Percentiles rank a stretch among this genome's conserved stretches.
Conservation (phyloP, 2,888 invertebrate species). For the Cremastinae sp. region DNA sequence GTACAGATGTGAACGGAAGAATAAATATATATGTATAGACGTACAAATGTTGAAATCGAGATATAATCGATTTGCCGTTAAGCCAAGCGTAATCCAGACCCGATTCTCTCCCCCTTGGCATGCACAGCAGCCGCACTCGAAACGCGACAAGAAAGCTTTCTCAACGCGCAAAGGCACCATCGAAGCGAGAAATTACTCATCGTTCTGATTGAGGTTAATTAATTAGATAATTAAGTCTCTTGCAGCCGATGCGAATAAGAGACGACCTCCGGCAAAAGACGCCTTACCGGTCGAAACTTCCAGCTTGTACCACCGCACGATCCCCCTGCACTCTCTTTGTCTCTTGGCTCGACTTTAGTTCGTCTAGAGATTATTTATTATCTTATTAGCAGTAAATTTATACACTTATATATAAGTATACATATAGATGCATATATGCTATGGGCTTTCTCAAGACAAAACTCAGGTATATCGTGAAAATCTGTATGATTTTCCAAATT, state of each 20-base stretch:
- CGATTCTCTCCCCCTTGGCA: constrained; percentile 8
- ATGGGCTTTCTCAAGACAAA: too few species aligned
- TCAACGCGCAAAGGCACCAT: constrained; percentile 76
- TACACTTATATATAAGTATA: too few species aligned
- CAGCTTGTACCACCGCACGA: constrained; percentile 43
- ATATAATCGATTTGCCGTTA: constrained; percentile 79
- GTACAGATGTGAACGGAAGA: neutral
- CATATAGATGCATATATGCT: too few species aligned
- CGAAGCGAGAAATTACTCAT: constrained; percentile 80
- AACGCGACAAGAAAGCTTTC: constrained; percentile 79
- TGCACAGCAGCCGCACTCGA: constrained; percentile 72
- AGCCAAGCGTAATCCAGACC: constrained; percentile 78
- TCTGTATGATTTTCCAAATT: too few species aligned
- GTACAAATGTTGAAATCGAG: constrained; percentile 67
- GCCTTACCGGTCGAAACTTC: constrained; percentile 50
- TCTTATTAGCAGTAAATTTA: too few species aligned
- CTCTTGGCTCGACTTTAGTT: neutral
- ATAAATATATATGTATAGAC: constrained; percentile 25
- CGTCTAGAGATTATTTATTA: too few species aligned
- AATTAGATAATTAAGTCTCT: constrained; percentile 80
- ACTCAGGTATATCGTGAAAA: too few species aligned
- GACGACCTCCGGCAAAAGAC: constrained; percentile 50
- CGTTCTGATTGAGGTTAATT: constrained; percentile 81
- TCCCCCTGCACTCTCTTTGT: constrained; percentile 19
- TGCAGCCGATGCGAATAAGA: constrained; percentile 65